A percentile compares a stretch with the other conserved stretches of the same genome.
phyloP scores from a whole-genome alignment of 2,113 vertebrate species.

The Tringa solitaria region DNA sequence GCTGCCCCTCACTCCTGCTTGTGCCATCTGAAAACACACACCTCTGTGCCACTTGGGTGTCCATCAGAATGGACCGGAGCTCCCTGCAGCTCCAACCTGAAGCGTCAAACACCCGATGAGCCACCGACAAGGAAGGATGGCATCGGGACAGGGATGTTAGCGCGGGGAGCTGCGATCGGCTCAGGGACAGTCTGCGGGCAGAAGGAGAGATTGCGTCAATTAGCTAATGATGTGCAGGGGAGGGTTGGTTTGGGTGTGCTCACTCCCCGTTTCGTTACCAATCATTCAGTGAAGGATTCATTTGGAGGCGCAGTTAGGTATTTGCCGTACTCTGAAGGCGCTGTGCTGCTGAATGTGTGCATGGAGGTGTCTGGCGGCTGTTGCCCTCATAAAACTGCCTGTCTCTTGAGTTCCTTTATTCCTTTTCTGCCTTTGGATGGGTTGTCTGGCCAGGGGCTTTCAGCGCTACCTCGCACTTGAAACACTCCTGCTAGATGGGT shows the following conservation, averaged over 20 bases:
- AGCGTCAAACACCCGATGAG: neutral
- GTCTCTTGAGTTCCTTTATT: neutral
- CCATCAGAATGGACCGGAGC: accelerated
- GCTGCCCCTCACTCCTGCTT: neutral
- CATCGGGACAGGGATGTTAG: neutral
- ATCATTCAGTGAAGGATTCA: neutral
- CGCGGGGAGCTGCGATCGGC: accelerated
- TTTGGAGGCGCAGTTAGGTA: neutral
- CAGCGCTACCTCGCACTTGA: neutral
- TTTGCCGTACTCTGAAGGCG: neutral
- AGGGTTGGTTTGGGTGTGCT: neutral
- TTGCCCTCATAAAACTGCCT: neutral
- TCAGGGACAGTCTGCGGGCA: neutral
- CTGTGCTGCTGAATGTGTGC: accelerated
- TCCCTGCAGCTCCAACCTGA: neutral
- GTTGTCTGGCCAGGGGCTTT: neutral
- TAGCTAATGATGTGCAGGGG: neutral
- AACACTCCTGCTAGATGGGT: neutral
- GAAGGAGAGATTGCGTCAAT: neutral
- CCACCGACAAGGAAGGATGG: neutral
- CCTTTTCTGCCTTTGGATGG: neutral
- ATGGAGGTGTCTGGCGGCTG: accelerated
- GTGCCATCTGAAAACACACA: neutral
- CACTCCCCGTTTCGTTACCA: neutral
- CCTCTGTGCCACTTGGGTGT: neutral